Evolutionary conservation across 2,888 invertebrate genomes (phyloP), one percentile per base, ranked within the genome.

Genomic region (Chymomyza caudatula): DNA sequence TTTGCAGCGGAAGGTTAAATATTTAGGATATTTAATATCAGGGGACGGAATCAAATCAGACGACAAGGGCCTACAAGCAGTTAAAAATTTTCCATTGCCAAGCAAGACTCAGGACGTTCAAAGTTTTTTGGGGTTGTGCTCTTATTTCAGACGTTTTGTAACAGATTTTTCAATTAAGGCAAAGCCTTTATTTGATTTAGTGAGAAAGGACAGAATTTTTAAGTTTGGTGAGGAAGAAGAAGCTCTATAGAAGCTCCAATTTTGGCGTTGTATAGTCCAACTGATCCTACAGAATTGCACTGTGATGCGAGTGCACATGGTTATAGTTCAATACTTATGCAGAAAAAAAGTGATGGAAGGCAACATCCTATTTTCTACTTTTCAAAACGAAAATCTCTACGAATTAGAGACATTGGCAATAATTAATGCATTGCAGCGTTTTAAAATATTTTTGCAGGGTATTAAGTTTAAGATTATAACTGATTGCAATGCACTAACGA

Each of bases 181-280:
- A 4, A 81, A 85, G 60, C 87, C 87, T 0, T 56, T 88, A 2
- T 76, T 87, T 63, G 78, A 87, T 23, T 37, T 88, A n/a, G n/a
- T 74, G 0, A 68, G 43, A 59, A 71, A 43, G 49, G 29, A 4
- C 3, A 77, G 15, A 6, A 1, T 44, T 8, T 67, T 65, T 56
- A 2, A 15, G 11, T 63, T 67, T 37, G 43, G 52, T 42, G n/a
- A 49, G n/a, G 20, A n/a, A 19, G 49, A 67, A n/a, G n/a, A n/a
- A n/a, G n/a, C n/a, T n/a, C n/a, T n/a, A n/a, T n/a, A n/a, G n/a
- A n/a, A 42, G 8, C 44, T 73, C 25, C 25, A n/a, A n/a, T n/a
- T n/a, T n/a, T 49, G 2, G 56, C 42, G 51, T 20, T 2, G 20
- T 51, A 4, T 64, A 87, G 59, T 65, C 85, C 71, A 4, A 60